These are phyloP conservation scores for Mycteria americana DNA, from an alignment of 2,797 vertebrate species.

Conservation along the genomic window DNA sequence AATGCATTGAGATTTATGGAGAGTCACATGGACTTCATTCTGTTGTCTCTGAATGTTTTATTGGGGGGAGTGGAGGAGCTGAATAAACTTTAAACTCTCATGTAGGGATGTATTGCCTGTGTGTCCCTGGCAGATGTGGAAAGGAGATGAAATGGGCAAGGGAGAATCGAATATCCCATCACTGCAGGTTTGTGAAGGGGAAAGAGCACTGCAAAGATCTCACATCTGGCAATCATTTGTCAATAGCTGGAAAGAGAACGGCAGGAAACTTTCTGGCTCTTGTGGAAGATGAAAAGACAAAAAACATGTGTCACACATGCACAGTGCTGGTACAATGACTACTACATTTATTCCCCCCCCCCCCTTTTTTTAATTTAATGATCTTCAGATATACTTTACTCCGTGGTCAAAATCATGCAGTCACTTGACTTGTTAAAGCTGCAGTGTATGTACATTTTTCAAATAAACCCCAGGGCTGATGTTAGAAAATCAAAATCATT, in stretches of 20 bases:
- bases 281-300: conserved; percentile 95
- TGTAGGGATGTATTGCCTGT: conserved; percentile 82
- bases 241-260: conserved; percentile 92
- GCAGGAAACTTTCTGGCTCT: conserved; percentile 97
- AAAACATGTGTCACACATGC: conserved; percentile 91
- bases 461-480: conserved; percentile 78
- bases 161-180: conserved; percentile 84
- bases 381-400: conserved; percentile 77
- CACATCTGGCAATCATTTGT: conserved; percentile 99
- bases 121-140: conserved; percentile 84
- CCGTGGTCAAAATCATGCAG: conserved; percentile 72
- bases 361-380: conserved; percentile 67
- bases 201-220: conserved; percentile 79
- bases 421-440: conserved; percentile 77
- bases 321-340: conserved; percentile 84
- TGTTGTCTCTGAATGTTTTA: conserved; percentile 76
- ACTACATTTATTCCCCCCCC: conserved; percentile 74
- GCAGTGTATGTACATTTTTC: conserved; percentile 75
- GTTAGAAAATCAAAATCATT: conserved; percentile 80
- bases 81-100: conserved; percentile 83
- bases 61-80: conserved; percentile 63
- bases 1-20: conserved; percentile 42
- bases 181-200: conserved; percentile 80
- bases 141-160: conserved; percentile 82
- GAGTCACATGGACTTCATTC: conserved; percentile 75